These are phyloP conservation scores for Otocyon megalotis DNA, from an alignment of 2,113 vertebrate species.

Conservation along the genomic window DNA sequence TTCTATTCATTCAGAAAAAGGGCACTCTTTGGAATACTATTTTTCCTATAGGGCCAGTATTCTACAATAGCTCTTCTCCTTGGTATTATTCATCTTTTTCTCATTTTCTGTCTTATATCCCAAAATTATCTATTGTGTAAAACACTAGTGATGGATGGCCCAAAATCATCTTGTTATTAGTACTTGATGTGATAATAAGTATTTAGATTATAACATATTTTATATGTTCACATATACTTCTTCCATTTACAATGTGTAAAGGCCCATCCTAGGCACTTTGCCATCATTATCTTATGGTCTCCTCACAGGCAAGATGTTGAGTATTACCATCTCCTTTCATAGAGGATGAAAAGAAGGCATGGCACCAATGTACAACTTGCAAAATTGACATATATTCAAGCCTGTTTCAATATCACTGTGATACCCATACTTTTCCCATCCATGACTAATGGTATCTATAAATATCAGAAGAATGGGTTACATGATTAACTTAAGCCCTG, in stretches of 20 bases:
- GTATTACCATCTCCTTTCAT: background rate
- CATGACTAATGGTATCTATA: background rate
- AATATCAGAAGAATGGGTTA: background rate
- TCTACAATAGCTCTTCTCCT: background rate
- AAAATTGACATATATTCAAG: background rate
- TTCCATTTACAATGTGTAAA: background rate
- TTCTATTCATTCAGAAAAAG: background rate
- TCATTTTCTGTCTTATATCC: background rate
- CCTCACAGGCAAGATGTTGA: background rate
- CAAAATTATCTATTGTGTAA: background rate
- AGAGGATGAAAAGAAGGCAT: background rate
- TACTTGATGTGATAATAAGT: background rate
- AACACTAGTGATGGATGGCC: background rate
- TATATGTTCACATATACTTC: background rate
- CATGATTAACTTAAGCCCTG: background rate
- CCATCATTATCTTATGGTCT: background rate
- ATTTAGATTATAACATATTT: background rate
- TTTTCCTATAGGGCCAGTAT: background rate
- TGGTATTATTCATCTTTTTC: background rate
- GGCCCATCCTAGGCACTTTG: background rate
- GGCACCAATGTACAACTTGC: background rate
- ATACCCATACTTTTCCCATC: background rate
- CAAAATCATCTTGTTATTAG: background rate
- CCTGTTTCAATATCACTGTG: background rate
- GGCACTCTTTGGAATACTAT: rapidly evolving